Evolutionary conservation across 2,888 invertebrate species (phyloP), one percentile per base, ranked within the genome.

Genomic region (Notodonta ziczac): DNA sequence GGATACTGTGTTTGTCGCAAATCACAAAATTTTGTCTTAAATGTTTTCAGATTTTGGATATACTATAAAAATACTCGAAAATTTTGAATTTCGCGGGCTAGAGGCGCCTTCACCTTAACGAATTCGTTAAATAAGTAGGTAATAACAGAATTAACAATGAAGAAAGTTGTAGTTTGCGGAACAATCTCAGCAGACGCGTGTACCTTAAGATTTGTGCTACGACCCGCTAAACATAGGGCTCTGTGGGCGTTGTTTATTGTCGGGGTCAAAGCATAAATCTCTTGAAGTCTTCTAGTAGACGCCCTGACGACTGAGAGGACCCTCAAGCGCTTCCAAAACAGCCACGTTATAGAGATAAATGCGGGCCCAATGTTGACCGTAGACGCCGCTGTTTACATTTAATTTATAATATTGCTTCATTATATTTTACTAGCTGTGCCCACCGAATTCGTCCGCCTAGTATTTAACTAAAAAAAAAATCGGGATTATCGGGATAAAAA

Each of bases 211-310:
- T 74, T 69, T 69, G 71, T 65, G 62, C 60, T 65, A 63, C 65
- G 62, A 12, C 57, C 54, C 61, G 55, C 74, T 66, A 69, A 76
- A 76, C 72, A 69, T 68, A 71, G 69, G 67, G 62, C 69, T 76
- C 73, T 65, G 69, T 75, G 85, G 86, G 87, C 86, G 86, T 88
- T 84, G 88, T 88, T 89, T 89, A 90, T 87, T 74, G 80, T 76
- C 64, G 72, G 86, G 89, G 87, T 82, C 84, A 78, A 76, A 64
- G 66, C 84, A 89, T 91, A 91, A 91, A 91, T 91, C 90, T 86
- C 69, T 51, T 56, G 62, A 61, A 69, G 76, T 76, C 84, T 85
- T 81, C 83, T 81, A 79, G 74, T 64, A 71, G 73, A 77, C 74
- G 75, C 64, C 77, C 78, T 79, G 80, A 77, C 77, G 79, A 80